A percentile compares a stretch with the other conserved stretches of the same genome.
phyloP scores from a whole-genome alignment of 2,888 invertebrate species.

The Altica lythri region DNA sequence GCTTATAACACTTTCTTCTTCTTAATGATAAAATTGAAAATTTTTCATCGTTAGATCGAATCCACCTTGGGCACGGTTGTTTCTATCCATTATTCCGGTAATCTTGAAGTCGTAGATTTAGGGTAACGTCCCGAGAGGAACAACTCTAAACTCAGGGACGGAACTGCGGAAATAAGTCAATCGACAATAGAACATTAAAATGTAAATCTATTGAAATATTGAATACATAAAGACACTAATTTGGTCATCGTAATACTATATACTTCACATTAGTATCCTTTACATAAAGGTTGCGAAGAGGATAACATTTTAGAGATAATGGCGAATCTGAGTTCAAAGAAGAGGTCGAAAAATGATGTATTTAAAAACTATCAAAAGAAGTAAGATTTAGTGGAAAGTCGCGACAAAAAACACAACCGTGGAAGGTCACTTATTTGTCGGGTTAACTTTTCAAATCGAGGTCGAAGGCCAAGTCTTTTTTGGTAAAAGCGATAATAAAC shows the following conservation, averaged over 20 bases:
- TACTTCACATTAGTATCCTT: neutral
- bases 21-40: constrained; percentile 19
- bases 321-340: neutral
- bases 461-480: no score
- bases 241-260: no score
- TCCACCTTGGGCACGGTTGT: constrained; percentile 18
- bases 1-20: constrained; percentile 1
- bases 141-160: neutral
- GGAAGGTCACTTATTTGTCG: no score
- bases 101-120: constrained; percentile 23
- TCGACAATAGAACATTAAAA: neutral
- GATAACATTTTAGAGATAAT: neutral
- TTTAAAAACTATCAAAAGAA: no score
- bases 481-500: no score
- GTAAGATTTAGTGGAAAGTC: no score
- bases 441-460: no score
- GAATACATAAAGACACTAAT: no score
- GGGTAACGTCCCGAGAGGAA: constrained; percentile 23
- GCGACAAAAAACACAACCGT: no score
- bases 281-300: neutral
- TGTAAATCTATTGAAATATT: neutral
- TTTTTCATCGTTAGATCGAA: constrained; percentile 19
- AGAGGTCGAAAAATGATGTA: no score
- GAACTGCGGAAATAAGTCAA: neutral
- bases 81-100: constrained; percentile 31